A percentile compares a stretch with the other conserved stretches of the same genome.
Conservation (phyloP, 2,888 invertebrate genomes). For the Dysmachus trigonus region DNA sequence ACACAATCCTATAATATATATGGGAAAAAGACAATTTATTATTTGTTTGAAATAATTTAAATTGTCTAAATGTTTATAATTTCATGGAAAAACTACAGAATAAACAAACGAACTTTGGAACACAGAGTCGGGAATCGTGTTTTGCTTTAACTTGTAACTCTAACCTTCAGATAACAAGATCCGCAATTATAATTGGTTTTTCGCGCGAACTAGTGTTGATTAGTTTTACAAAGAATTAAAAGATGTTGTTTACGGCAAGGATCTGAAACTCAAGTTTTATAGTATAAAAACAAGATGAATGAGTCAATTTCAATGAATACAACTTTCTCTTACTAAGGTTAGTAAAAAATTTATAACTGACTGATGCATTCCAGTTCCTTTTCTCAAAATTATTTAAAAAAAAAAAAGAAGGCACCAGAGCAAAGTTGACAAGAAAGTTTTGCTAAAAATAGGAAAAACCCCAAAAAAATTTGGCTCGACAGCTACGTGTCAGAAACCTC, state of each 20-base stretch:
- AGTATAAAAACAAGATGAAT: neutral
- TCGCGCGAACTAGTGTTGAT: neutral
- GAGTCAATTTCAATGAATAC: neutral
- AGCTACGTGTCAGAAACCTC: neutral
- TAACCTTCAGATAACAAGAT: neutral
- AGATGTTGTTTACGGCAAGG: neutral
- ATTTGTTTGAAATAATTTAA: neutral
- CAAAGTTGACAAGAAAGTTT: neutral
- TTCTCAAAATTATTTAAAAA: neutral
- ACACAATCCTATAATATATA: neutral
- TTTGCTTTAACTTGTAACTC: neutral
- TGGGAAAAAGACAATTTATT: neutral
- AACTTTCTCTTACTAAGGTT: neutral
- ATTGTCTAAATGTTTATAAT: neutral
- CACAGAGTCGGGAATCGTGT: neutral
- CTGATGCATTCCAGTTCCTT: neutral
- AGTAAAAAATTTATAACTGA: neutral
- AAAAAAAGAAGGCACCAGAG: neutral
- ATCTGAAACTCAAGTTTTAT: neutral
- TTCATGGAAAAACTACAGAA: neutral
- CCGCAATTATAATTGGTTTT: neutral
- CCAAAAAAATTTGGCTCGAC: neutral
- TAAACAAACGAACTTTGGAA: neutral
- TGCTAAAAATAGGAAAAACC: neutral
- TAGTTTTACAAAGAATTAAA: neutral